Conservation (phyloP, 2,113 vertebrate species). For the Clarias gariepinus region DNA sequence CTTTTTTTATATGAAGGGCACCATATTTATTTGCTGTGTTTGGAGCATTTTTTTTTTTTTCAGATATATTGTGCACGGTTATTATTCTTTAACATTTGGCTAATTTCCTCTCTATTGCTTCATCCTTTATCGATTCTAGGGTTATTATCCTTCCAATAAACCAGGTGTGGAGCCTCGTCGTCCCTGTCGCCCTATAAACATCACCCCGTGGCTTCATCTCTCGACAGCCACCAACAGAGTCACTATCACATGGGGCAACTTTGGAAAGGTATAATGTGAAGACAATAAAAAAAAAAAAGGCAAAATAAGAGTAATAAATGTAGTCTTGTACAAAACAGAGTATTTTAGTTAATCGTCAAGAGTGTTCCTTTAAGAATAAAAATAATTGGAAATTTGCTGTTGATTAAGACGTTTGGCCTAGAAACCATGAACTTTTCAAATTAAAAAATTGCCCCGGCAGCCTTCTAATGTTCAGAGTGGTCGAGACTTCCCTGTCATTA, state of each 20-base stretch:
- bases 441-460: background rate
- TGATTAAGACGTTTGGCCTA: background rate
- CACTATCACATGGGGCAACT: slow-evolving; percentile 96
- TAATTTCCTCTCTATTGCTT: slow-evolving; percentile 31
- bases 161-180: slow-evolving; percentile 95
- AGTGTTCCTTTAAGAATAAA: background rate
- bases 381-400: background rate
- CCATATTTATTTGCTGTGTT: background rate
- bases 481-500: background rate
- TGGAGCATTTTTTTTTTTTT: background rate
- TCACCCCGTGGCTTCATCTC: slow-evolving; percentile 95
- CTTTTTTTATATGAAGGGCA: background rate
- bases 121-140: slow-evolving; percentile 67
- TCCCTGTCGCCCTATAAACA: slow-evolving; percentile 95
- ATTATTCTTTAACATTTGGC: background rate
- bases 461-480: background rate
- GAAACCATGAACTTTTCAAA: background rate
- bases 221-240: slow-evolving; percentile 91
- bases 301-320: background rate
- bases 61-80: background rate
- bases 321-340: background rate
- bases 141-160: slow-evolving; percentile 97
- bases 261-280: slow-evolving; percentile 83
- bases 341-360: background rate
- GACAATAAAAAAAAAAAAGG: background rate